Base-by-base conservation (phyloP, 2,113 vertebrate species). In the Oncorhynchus nerka region DNA sequence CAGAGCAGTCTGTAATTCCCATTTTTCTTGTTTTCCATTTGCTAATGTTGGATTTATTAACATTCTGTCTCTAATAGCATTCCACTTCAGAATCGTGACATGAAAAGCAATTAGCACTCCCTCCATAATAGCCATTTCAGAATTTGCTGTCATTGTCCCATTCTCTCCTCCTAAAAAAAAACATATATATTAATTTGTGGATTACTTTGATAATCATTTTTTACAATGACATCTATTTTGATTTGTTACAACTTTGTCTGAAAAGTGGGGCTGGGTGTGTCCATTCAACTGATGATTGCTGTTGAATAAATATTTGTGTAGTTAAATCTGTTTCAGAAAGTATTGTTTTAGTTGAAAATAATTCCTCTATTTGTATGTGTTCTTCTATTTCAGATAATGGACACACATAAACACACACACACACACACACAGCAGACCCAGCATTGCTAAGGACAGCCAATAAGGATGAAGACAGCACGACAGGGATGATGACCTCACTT, bases 61-160 rank as follows among this genome's bases (percentile, higher is more conserved):
- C 86, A 85, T 84, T 88, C 76, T 89, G 81, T 86, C 84, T 86
- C 79, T 85, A 90, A 89, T 86, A 85, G 87, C 88, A 88, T 86
- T 85, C 86, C 81, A 84, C 84, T 85, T 71, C 71, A 78, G 74
- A 71, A 66, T 88, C 86, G 89, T 87, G 67, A 87, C 2, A 91
- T 86, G 79, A 78, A 85, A 82, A 82, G 80, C 55, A 39, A 77
- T 74, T 78, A 12, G 11, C 75, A 59, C 22, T 79, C 77, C 75
- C 22, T 71, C 30, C 12, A 34, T 30, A 45, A 68, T 20, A 68
- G 30, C 67, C 6, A 39, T 68, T 68, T 68, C 19, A 62, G n/a
- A 62, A 55, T 55, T 16, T 4, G 51, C 51, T 55, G 16, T 16
- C 51, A 55, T 55, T 19, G 51, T 55, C 16, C 49, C 16, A 19